phyloP scores from a whole-genome alignment of 2,113 vertebrate genomes.

The Phylloscopus trochilus region DNA sequence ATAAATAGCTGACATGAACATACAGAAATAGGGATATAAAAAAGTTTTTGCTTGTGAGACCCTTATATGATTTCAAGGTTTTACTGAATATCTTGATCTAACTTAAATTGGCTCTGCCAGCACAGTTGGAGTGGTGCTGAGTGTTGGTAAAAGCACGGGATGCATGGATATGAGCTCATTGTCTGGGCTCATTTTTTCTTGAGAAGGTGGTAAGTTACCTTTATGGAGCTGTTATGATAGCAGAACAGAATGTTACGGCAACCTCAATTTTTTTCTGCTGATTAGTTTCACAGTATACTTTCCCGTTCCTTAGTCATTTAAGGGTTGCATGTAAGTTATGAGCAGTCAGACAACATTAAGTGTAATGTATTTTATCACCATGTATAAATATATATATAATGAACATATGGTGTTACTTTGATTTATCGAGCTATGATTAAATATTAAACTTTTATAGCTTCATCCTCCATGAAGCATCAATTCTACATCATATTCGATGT shows the following conservation, averaged over 20 bases:
- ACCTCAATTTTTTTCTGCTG: background rate
- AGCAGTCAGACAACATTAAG: background rate
- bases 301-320: background rate
- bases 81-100: background rate
- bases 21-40: background rate
- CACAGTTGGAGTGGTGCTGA: background rate
- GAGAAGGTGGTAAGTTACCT: background rate
- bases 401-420: background rate
- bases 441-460: background rate
- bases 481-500: background rate
- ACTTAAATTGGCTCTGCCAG: background rate
- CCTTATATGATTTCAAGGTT: background rate
- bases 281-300: background rate
- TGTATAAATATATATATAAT: background rate
- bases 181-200: background rate
- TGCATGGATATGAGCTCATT: background rate
- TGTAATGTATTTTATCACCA: background rate
- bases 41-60: background rate
- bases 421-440: slow-evolving; percentile 12
- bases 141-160: background rate
- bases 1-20: background rate
- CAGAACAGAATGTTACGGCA: background rate
- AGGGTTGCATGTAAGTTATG: background rate
- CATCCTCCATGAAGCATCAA: background rate
- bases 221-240: background rate